Evolutionary conservation across 2,113 vertebrate genomes (phyloP).

Genomic region (Poeciliopsis occidentalis): DNA sequence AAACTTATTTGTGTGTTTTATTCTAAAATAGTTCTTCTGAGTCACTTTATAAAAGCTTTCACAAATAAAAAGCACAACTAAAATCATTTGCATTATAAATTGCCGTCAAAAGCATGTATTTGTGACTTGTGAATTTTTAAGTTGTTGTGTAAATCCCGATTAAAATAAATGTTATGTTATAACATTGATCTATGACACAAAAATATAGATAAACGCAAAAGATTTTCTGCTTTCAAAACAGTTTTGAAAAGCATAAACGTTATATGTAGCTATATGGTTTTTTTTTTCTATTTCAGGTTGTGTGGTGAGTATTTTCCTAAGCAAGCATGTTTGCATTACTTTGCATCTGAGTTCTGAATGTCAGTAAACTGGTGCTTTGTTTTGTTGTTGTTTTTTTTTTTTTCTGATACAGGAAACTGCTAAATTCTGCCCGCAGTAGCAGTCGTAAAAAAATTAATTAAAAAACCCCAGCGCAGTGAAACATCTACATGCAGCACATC

Average conservation of each 20-base stretch:
- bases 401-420: conserved; percentile 18
- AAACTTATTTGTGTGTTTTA: no score
- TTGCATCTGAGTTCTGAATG: conserved; percentile 35
- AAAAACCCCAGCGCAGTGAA: background rate
- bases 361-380: conserved; percentile 14
- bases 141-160: background rate
- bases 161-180: background rate
- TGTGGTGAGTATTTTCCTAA: background rate
- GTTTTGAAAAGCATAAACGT: no score
- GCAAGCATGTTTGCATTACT: conserved; percentile 40
- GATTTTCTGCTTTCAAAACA: no score
- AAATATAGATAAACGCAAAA: no score
- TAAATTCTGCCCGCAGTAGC: background rate
- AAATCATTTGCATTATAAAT: background rate
- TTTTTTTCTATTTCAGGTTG: background rate
- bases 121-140: background rate
- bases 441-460: no score
- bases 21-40: no score
- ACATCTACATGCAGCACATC: background rate
- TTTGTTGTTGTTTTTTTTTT: no score
- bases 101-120: background rate
- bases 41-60: no score
- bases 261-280: background rate
- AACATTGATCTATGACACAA: background rate
- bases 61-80: no score